phyloP scores from a whole-genome alignment of 2,797 vertebrate genomes.

The Helostoma temminkii region DNA sequence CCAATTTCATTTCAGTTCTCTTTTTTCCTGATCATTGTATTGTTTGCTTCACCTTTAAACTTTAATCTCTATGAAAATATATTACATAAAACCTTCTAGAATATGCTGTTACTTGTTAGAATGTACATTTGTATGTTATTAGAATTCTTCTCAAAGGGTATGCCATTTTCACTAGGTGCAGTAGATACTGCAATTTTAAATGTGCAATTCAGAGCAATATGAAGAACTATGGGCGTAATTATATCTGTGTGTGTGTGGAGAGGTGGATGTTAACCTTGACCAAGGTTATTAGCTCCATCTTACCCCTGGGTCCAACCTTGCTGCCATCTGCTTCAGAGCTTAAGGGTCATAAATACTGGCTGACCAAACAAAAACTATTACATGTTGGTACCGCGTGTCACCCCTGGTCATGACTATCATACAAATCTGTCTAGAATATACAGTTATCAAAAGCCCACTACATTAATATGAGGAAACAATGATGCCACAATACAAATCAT shows the following conservation, averaged over 20 bases:
- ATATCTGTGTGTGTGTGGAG: conserved; percentile 22
- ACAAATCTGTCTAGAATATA: no score
- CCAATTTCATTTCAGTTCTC: conserved; percentile 7
- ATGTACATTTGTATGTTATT: no score
- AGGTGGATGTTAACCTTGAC: conserved; percentile 70
- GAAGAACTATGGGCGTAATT: conserved; percentile 47
- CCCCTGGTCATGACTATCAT: conserved; percentile 36
- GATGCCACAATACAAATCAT: conserved; percentile 9
- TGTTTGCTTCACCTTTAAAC: conserved; percentile 45
- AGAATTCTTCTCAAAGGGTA: conserved; percentile 11
- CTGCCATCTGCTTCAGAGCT: conserved; percentile 75
- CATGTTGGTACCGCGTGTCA: conserved; percentile 45
- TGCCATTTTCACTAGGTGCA: conserved; percentile 17
- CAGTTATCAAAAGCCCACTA: conserved; percentile 56
- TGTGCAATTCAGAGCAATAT: conserved; percentile 48
- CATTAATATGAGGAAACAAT: no score
- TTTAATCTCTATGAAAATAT: conserved; percentile 10
- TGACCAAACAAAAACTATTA: conserved; percentile 70
- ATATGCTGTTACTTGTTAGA: not conserved
- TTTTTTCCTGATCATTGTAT: conserved; percentile 13
- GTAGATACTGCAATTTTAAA: conserved; percentile 28
- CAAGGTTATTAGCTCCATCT: conserved; percentile 69
- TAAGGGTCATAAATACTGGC: conserved; percentile 62
- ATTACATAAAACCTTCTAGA: conserved; percentile 7
- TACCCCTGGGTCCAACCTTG: conserved; percentile 64